phyloP scores from a whole-genome alignment of 2,888 invertebrate genomes.

The Bursaphelenchus okinawaensis region DNA sequence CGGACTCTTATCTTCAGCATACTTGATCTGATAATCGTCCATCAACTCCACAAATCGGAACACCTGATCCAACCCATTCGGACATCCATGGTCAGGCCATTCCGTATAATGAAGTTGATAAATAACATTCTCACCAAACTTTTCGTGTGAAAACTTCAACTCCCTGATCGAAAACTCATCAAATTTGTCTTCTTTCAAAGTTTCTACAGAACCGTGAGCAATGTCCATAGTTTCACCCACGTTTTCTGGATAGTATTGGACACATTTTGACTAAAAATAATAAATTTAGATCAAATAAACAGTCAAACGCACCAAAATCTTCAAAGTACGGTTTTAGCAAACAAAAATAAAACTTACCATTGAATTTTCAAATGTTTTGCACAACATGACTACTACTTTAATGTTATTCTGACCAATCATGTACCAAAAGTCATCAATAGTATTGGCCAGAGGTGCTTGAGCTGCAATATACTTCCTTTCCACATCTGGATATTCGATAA shows the following conservation, averaged over 20 bases:
- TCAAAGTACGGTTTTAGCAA: too few relatives aligned
- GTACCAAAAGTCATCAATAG: constrained; percentile 49
- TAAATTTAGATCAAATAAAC: background rate
- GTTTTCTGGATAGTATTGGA: constrained; percentile 9
- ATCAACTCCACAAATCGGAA: constrained; percentile 47
- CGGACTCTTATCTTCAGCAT: constrained; percentile 20
- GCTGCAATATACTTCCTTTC: constrained; percentile 44
- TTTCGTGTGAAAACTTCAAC: constrained; percentile 32
- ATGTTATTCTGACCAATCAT: constrained; percentile 45
- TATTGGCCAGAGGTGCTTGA: constrained; percentile 44
- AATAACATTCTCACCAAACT: constrained; percentile 25
- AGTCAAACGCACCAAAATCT: background rate
- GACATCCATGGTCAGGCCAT: constrained; percentile 48
- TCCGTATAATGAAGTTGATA: constrained; percentile 50
- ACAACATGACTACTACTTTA: constrained; percentile 43
- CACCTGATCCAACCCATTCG: constrained; percentile 40
- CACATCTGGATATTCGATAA: constrained; percentile 28
- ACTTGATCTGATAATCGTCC: constrained; percentile 27
- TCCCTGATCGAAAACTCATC: constrained; percentile 38
- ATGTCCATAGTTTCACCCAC: constrained; percentile 31
- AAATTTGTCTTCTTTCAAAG: constrained; percentile 35
- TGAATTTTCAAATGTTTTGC: constrained; percentile 39
- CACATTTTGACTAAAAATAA: constrained; percentile 15
- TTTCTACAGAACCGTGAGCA: constrained; percentile 34
- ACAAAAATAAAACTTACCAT: too few relatives aligned